Evolutionary conservation across 2,797 vertebrate genomes (phyloP).

Genomic region (Girardinus metallicus): DNA sequence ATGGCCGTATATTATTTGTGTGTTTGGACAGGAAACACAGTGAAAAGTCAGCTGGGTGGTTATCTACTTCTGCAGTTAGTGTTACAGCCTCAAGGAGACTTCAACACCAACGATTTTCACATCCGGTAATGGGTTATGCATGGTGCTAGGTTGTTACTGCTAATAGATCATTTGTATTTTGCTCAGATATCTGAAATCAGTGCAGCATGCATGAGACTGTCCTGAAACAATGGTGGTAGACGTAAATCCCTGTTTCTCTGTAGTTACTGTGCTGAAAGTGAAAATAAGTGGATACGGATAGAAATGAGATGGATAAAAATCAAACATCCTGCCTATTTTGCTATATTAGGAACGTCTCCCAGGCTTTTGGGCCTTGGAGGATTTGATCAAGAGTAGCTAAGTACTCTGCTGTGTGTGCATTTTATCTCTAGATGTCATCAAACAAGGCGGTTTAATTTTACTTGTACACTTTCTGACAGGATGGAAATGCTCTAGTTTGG

Average conservation of each 20-base stretch:
- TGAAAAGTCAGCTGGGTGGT: neutral
- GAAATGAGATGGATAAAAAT: neutral
- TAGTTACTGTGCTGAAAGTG: neutral
- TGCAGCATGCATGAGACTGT: neutral
- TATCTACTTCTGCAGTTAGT: neutral
- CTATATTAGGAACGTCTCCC: neutral
- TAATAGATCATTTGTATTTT: neutral
- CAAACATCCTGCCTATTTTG: neutral
- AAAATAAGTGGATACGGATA: neutral
- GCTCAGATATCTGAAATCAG: neutral
- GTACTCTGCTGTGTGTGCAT: neutral
- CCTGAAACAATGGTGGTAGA: neutral
- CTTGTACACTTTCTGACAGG: neutral
- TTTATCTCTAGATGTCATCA: neutral
- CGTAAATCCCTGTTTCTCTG: neutral
- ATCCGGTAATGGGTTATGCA: neutral
- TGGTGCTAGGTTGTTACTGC: neutral
- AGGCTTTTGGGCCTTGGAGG: neutral
- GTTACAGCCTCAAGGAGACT: neutral
- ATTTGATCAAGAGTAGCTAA: neutral
- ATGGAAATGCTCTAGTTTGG: neutral
- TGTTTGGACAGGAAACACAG: neutral
- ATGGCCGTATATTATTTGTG: neutral
- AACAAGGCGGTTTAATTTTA: neutral
- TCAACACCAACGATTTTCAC: neutral